A percentile compares a stretch with the other conserved stretches of the same genome.
phyloP scores from a whole-genome alignment of 2,797 vertebrate genomes.

The Eutrigla gurnardus region DNA sequence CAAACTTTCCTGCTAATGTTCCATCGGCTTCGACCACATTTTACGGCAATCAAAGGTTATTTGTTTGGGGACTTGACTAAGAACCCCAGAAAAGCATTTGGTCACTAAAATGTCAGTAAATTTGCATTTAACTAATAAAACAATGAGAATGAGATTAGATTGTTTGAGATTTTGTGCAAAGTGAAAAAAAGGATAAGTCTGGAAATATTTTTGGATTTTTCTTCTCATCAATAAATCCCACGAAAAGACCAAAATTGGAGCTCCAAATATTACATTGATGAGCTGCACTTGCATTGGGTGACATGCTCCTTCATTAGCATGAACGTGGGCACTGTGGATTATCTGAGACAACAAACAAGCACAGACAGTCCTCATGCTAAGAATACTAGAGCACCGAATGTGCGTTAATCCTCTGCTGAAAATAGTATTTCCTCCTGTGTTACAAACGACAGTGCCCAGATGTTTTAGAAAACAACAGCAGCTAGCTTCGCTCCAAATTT shows the following conservation, averaged over 20 bases:
- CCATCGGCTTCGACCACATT: constrained; percentile 30
- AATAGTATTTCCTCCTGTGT: not conserved
- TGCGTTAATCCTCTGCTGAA: not conserved
- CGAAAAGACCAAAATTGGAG: constrained; percentile 4
- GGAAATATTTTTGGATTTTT: not conserved
- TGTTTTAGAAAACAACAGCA: not conserved
- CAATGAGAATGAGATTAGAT: not conserved
- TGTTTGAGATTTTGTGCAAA: not conserved
- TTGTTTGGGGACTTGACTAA: not conserved
- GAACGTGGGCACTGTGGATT: not conserved
- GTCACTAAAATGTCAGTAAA: constrained; percentile 2
- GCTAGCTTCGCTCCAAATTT: not conserved
- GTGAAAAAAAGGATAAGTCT: not conserved
- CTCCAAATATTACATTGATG: too few species aligned
- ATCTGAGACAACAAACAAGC: not conserved
- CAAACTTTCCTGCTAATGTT: constrained; percentile 3
- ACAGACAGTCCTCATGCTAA: not conserved
- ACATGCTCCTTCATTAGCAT: not conserved
- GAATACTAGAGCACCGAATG: constrained; percentile 1
- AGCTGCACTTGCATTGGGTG: too few species aligned
- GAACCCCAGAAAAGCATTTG: not conserved
- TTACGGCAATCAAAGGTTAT: constrained; percentile 1
- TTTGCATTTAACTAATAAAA: not conserved
- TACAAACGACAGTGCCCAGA: not conserved
- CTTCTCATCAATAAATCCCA: constrained; percentile 5